Base-by-base conservation (phyloP, 2,113 vertebrate genomes). In the Macroglossus sobrinus region DNA sequence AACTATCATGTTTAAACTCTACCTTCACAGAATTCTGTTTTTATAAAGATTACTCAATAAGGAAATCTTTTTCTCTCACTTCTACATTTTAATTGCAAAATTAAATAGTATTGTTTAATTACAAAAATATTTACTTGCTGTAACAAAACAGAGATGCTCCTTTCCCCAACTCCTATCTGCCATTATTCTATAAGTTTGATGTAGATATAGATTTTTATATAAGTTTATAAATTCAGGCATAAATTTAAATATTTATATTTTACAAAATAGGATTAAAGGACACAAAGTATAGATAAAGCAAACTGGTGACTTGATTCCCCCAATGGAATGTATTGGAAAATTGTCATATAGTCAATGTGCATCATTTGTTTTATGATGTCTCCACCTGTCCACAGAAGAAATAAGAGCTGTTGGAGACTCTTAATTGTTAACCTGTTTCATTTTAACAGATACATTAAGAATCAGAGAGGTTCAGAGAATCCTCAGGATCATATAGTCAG, bases 371-470 rank as follows among this genome's bases (percentile, higher is more conserved):
- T 84, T 89, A 71, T 91, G 50, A 50, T 4, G 1, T 94, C 85
- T 80, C 61, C 28, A 53, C 33, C 59, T 53, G 38, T n/a, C 7
- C 47, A 88, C 71, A 21, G 35, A 74, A 88, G 61, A 50, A 87
- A 74, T 88, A 89, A 84, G 71, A 92, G 30, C 82, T 84, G 35
- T 38, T 95, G 64, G 71, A 78, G 35, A 74, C 5, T 55, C 35
- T 78, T 89, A 75, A 68, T 82, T 87, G 33, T 93, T 87, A 78
- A 95, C 57, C 43, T 91, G 55, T 90, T 95, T 94, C 92, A 79
- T 89, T 95, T 96, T 96, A 90, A 95, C 38, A 84, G 87, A 92
- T 84, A 94, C 95, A 88, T 63, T 93, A 85, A 95, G 19, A 59
- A 40, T 84, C 84, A 84, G 26, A 47, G 72, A 78, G 72, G 30